Percentiles rank a stretch among this genome's conserved stretches.
Evolutionary conservation across 1,140 invertebrate genomes (phyloP).

Genomic region (Nebria ingens): DNA sequence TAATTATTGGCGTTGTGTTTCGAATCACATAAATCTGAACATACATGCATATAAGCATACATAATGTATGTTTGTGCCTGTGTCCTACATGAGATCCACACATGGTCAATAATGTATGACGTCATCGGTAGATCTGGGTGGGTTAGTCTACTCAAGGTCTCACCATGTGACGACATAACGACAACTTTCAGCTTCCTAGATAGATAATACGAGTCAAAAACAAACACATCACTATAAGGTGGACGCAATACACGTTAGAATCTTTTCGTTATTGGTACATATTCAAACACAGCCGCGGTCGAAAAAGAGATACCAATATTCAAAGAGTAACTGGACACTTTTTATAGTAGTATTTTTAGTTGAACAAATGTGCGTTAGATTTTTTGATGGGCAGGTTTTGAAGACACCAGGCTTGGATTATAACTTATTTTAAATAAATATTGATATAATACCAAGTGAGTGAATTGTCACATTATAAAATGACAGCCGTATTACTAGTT

Average conservation of each 20-base stretch:
- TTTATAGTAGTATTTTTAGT: too few relatives aligned
- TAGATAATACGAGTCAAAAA: neutral
- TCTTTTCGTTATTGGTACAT: too few relatives aligned
- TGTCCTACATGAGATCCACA: constrained; percentile 9
- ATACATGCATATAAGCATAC: neutral
- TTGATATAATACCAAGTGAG: too few relatives aligned
- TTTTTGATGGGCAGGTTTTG: too few relatives aligned
- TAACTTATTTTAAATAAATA: too few relatives aligned
- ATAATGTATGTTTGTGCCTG: neutral
- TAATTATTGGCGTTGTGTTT: too few relatives aligned
- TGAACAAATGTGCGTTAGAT: too few relatives aligned
- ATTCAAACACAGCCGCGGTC: neutral
- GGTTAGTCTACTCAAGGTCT: constrained; percentile 5
- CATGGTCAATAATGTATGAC: constrained; percentile 7
- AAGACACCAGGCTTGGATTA: too few relatives aligned
- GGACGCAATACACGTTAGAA: too few relatives aligned
- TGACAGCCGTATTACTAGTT: too few relatives aligned
- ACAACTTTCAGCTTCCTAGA: constrained; percentile 6
- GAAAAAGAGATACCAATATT: neutral
- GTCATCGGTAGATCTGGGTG: neutral
- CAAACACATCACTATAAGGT: neutral
- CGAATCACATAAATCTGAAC: too few relatives aligned
- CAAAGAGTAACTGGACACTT: neutral
- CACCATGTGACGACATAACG: constrained; percentile 7
- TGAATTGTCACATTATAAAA: too few relatives aligned